Percentiles rank a stretch among this genome's conserved stretches.
phyloP scores from a whole-genome alignment of 2,113 vertebrate species.

The Vidua chalybeata region DNA sequence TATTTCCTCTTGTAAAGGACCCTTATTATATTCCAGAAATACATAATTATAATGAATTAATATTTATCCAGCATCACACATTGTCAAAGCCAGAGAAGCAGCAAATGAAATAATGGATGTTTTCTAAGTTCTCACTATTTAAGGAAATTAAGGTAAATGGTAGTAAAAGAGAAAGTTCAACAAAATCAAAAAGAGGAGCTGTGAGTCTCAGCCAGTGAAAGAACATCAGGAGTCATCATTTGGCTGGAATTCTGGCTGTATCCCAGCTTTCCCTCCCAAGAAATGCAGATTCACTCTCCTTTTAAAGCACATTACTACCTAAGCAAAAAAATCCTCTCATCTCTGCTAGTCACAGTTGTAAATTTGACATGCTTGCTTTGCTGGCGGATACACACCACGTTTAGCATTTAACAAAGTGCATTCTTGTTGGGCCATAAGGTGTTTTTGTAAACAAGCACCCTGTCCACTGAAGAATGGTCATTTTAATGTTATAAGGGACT shows the following conservation, averaged over 20 bases:
- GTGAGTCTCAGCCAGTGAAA: not conserved
- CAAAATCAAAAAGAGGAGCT: not conserved
- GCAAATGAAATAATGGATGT: not conserved
- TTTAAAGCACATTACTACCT: slow-evolving; percentile 9
- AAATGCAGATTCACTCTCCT: slow-evolving; percentile 29
- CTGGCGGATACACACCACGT: not conserved
- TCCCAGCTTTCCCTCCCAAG: not conserved
- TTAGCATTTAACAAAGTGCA: not conserved
- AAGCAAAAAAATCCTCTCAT: not conserved
- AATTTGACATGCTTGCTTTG: not conserved
- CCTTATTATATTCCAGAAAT: not conserved
- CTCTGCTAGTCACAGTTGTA: not conserved
- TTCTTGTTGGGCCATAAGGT: not conserved
- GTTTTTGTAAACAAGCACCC: not conserved
- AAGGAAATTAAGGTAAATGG: not conserved
- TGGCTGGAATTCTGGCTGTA: not conserved
- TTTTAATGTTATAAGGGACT: not conserved
- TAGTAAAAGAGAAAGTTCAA: not conserved
- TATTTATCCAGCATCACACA: not conserved
- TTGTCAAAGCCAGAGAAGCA: not conserved
- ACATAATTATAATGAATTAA: not conserved
- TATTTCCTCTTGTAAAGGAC: not conserved
- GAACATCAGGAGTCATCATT: not conserved
- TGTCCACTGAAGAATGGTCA: not conserved
- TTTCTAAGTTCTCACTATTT: not conserved